Base-by-base conservation (phyloP, 1,140 invertebrate genomes). In the Achatina immaculata region DNA sequence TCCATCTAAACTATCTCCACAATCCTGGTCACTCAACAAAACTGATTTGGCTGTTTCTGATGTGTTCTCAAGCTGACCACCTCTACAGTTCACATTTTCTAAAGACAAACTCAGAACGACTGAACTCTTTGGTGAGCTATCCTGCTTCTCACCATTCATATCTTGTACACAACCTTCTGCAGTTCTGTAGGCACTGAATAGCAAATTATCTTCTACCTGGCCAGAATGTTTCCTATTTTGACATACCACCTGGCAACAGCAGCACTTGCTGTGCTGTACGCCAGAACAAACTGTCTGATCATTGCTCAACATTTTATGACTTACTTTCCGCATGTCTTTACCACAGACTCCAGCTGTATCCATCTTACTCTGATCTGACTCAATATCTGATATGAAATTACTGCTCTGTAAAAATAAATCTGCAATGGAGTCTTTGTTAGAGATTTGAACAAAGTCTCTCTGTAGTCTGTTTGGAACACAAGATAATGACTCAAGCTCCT, bases 101-200 rank as follows among this genome's bases (percentile, higher is more conserved):
- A 71, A 71, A 42, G 68, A 38, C 21, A 71, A 45, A 38, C 38
- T 71, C 21, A 71, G 21, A 11, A 71, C 34, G 16, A 71, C 38
- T 24, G 68, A 71, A 42, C 38, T 21, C n/a, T 40, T 71, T 6
- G 68, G 68, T 24, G 68, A 71, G 38, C 24, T 71, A 7, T 40
- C 21, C 68, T 16, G n/a, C n/a, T n/a, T 3, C 16, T 40, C 42
- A 40, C 19, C 68, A 7, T 40, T 38, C 40, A 21, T 71, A 24
- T 71, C 3, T 19, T 71, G 19, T 21, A 28, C 14, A 71, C 6
- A 9, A 24, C 4, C 42, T 7, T 71, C 38, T n/a, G n/a, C n/a
- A n/a, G 68, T 21, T 31, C 21, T 2, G 40, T 71, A 71, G 1
- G 9, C 24, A 24, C 4, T 71, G n/a, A 71, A 71, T 71, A 38